These are phyloP conservation scores for Carcina quercana DNA, from an alignment of 2,888 invertebrate genomes.

Conservation along the genomic window DNA sequence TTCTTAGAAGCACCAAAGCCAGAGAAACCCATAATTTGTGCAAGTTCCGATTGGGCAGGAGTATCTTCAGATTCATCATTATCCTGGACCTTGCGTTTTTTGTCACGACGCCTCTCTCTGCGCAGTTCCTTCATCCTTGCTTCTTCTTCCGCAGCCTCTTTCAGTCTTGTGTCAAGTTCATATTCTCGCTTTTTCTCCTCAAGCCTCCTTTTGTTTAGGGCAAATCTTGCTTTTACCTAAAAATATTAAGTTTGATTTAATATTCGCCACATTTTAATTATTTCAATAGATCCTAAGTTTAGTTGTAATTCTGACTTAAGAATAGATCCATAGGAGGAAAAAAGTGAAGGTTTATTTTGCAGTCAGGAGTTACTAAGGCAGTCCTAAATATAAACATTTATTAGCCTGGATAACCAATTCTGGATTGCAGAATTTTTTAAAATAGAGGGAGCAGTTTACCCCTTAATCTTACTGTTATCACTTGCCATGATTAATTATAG, in stretches of 20 bases:
- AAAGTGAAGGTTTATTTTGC: too few relatives aligned
- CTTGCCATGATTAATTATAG: too few relatives aligned
- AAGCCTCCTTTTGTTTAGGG: constrained; percentile 92
- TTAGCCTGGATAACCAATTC: too few relatives aligned
- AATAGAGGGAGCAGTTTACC: too few relatives aligned
- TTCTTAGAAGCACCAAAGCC: constrained; percentile 93
- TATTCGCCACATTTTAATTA: too few relatives aligned
- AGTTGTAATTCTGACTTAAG: too few relatives aligned
- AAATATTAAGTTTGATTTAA: constrained; percentile 18
- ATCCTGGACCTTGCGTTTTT: constrained; percentile 88
- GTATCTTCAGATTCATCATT: constrained; percentile 54
- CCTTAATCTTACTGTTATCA: too few relatives aligned
- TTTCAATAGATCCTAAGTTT: too few relatives aligned
- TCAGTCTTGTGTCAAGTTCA: constrained; percentile 91
- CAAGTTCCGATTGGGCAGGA: constrained; percentile 81
- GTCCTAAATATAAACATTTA: too few relatives aligned
- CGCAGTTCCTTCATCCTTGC: constrained; percentile 93
- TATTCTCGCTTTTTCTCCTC: constrained; percentile 98
- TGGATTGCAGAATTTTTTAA: too few relatives aligned
- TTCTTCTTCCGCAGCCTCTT: constrained; percentile 97
- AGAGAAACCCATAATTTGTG: constrained; percentile 95
- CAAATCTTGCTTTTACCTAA: constrained; percentile 90
- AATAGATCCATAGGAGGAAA: too few relatives aligned
- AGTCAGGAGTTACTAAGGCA: too few relatives aligned
- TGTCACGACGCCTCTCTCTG: constrained; percentile 91